A percentile compares a stretch with the other conserved stretches of the same genome.
Conservation (phyloP, 2,113 vertebrate species). For the Oryzias celebensis region DNA sequence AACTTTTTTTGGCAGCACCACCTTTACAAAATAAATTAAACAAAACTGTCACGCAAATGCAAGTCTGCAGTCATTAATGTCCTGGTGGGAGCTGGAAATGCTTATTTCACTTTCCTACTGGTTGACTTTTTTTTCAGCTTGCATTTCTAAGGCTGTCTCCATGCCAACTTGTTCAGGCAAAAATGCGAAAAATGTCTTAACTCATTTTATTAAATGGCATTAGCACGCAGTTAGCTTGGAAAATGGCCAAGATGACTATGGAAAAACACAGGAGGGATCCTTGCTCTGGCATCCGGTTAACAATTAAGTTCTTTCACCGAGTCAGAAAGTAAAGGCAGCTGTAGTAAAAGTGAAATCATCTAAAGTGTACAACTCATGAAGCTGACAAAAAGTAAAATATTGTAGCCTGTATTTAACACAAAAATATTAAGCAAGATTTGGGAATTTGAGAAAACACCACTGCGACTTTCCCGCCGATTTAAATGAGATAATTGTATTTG, state of each 20-base stretch:
- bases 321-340: no score
- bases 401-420: no score
- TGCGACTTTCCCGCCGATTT: no score
- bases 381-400: no score
- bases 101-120: slow-evolving; percentile 15
- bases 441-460: no score
- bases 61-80: not conserved
- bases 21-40: not conserved
- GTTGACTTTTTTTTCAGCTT: slow-evolving; percentile 26
- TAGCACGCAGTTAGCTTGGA: slow-evolving; percentile 35
- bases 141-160: slow-evolving; percentile 57
- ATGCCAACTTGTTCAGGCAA: slow-evolving; percentile 41
- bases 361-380: no score
- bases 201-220: slow-evolving; percentile 44
- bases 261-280: slow-evolving; percentile 20
- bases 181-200: slow-evolving; percentile 22
- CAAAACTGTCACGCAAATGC: not conserved
- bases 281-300: slow-evolving; percentile 1
- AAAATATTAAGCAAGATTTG: no score
- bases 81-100: slow-evolving; percentile 12
- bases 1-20: not conserved
- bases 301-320: not conserved
- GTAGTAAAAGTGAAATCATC: no score
- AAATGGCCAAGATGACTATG: slow-evolving; percentile 25
- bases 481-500: no score